Evolutionary conservation across 1,140 invertebrate genomes (phyloP), one percentile per base, ranked within the genome.

Genomic region (Brachionus paranguensis): DNA sequence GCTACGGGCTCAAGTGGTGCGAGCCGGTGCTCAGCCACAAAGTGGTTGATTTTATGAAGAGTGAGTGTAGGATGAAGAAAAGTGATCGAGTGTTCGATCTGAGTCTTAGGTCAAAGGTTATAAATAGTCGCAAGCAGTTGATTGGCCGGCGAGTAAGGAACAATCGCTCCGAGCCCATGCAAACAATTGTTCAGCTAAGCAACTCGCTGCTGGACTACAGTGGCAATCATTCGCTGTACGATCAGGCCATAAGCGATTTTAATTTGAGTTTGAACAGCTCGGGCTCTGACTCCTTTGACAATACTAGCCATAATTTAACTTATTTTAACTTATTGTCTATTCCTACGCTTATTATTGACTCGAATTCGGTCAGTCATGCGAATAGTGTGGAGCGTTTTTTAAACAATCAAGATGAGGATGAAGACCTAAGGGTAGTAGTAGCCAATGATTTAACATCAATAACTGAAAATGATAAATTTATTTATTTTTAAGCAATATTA

Each of bases 311-410:
- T 7, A 37, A 72, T 72, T 72, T 41, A 20, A 24, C 72, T n/a
- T 76, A 76, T 76, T 76, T 76, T 76, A 76, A 76, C 47, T 33
- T 76, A 3, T 76, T 76, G 43, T 76, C 72, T 10, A 76, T 76
- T 50, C 72, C 72, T 1, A 76, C 17, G 24, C 47, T 76, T 12
- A 76, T 76, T 27, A 76, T 50, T 27, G 72, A 76, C 47, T 27
- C 41, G 20, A 29, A 17, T 29, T 27, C 41, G 24, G n/a, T 14
- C 1, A 50, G 27, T 29, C 20, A 50, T 50, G 8, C 10, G 14
- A 76, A 76, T 76, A 14, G 72, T 50, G 72, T 76, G 11, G 72
- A 76, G 24, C 72, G 45, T 24, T 76, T 76, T 47, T 50, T 76
- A 17, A 76, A 27, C 33, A 76, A 76, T 76, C 20, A 76, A 7